Percentiles rank a stretch among this genome's conserved stretches.
Conservation (phyloP, 2,888 invertebrate genomes). For the Lapara coniferarum region DNA sequence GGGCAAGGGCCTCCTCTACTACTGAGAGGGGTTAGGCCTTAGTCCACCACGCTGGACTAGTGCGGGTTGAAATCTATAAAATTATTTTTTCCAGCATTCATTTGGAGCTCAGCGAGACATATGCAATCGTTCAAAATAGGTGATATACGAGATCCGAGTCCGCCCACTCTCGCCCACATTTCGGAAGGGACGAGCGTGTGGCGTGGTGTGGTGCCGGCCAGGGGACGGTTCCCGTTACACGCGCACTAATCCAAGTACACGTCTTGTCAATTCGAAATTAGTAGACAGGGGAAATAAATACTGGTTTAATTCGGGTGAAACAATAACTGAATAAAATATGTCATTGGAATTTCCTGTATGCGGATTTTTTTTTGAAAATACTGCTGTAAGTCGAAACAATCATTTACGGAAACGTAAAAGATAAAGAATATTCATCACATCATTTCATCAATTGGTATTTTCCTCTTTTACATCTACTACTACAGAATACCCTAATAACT, state of each 20-base stretch:
- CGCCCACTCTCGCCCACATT: conserved; percentile 7
- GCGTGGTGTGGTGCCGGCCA: not conserved
- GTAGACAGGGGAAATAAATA: not conserved
- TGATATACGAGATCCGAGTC: not conserved
- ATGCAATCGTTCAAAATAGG: conserved; percentile 1
- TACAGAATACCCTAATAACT: too few species aligned
- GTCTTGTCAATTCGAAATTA: too few species aligned
- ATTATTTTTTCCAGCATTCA: not conserved
- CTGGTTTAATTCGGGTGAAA: not conserved
- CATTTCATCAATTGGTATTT: too few species aligned
- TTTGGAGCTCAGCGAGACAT: conserved; percentile 5
- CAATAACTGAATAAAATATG: not conserved
- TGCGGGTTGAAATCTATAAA: not conserved
- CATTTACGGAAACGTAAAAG: too few species aligned
- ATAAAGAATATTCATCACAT: too few species aligned
- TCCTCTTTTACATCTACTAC: too few species aligned
- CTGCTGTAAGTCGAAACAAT: too few species aligned
- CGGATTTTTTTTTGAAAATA: too few species aligned
- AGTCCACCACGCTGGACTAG: too few species aligned
- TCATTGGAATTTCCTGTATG: not conserved
- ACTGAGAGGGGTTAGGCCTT: too few species aligned
- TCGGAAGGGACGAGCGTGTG: not conserved
- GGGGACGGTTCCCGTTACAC: not conserved
- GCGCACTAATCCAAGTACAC: not conserved
- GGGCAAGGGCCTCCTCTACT: too few species aligned